Evolutionary conservation across 30 jellyfish, hydroid and myxozoan species (phyloP).

Genomic region (Phacellophora camtschatica): DNA sequence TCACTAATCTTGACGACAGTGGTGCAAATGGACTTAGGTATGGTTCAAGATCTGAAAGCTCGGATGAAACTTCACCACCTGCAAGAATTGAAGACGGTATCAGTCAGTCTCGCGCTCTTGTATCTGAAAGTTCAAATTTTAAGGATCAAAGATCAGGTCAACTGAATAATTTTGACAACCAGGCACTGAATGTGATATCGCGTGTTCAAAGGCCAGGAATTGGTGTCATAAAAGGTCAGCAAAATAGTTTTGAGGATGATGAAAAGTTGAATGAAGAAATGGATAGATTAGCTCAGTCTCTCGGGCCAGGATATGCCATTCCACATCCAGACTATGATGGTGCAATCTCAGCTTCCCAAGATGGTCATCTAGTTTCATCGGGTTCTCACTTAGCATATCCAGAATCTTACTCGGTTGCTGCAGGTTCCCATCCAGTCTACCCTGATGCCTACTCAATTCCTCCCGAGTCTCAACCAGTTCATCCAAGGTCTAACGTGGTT

Average conservation of each 20-base stretch:
- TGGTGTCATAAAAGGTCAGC: background rate
- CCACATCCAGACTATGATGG: constrained; percentile 67
- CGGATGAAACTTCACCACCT: background rate
- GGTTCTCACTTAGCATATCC: background rate
- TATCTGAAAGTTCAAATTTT: too few species aligned
- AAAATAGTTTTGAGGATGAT: constrained; percentile 29
- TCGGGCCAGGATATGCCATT: constrained; percentile 18
- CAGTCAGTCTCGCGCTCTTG: too few species aligned
- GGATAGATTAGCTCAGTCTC: constrained; percentile 26
- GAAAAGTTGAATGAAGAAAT: constrained; percentile 23
- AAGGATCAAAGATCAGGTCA: background rate
- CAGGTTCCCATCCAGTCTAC: background rate
- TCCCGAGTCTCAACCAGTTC: background rate
- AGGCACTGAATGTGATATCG: background rate
- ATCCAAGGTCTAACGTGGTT: background rate
- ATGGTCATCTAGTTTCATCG: background rate
- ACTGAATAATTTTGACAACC: background rate
- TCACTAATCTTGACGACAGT: background rate
- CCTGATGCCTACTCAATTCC: background rate
- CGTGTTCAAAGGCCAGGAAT: background rate
- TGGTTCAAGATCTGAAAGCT: background rate
- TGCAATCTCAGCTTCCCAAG: background rate
- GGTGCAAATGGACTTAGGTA: background rate
- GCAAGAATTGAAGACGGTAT: background rate
- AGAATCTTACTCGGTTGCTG: background rate